A percentile compares a stretch with the other conserved stretches of the same genome.
phyloP scores from a whole-genome alignment of 2,888 invertebrate species.

The Ametastegia equiseti region DNA sequence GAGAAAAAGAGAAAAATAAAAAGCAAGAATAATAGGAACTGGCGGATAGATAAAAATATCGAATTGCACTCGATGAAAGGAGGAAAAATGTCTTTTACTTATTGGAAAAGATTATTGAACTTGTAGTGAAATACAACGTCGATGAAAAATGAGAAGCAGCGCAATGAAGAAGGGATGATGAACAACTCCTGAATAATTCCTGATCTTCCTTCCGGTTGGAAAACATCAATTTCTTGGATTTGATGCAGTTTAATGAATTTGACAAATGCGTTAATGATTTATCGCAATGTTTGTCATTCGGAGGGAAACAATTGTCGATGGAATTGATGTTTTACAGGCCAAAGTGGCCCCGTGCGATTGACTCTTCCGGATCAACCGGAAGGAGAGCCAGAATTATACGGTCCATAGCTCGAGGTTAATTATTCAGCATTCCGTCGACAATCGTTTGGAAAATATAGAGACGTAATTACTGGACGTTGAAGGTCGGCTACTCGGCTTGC shows the following conservation, averaged over 20 bases:
- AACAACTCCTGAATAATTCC: not conserved
- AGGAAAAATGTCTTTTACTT: not conserved
- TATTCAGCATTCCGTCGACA: slow-evolving; percentile 39
- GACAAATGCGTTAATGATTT: slow-evolving; percentile 3
- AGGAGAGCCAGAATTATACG: slow-evolving; percentile 22
- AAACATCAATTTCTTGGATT: not conserved
- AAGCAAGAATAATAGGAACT: not conserved
- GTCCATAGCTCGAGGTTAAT: slow-evolving; percentile 22
- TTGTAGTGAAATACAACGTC: not conserved
- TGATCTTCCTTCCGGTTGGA: not conserved
- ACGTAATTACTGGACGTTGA: slow-evolving; percentile 28
- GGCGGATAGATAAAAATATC: not conserved
- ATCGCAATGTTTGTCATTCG: not conserved
- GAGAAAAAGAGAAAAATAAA: not conserved
- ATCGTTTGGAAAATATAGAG: slow-evolving; percentile 24
- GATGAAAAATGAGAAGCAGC: not conserved
- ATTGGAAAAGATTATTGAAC: not conserved
- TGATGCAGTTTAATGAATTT: not conserved
- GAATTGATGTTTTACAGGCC: slow-evolving; percentile 12
- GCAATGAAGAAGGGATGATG: not conserved
- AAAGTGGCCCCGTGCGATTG: slow-evolving; percentile 17
- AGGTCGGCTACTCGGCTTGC: not conserved
- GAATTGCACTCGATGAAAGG: not conserved
- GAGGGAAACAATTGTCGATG: slow-evolving; percentile 23
- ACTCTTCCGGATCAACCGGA: slow-evolving; percentile 31